These are phyloP conservation scores for Podarcis cretensis DNA, from an alignment of 2,113 vertebrate species.

Conservation along the genomic window DNA sequence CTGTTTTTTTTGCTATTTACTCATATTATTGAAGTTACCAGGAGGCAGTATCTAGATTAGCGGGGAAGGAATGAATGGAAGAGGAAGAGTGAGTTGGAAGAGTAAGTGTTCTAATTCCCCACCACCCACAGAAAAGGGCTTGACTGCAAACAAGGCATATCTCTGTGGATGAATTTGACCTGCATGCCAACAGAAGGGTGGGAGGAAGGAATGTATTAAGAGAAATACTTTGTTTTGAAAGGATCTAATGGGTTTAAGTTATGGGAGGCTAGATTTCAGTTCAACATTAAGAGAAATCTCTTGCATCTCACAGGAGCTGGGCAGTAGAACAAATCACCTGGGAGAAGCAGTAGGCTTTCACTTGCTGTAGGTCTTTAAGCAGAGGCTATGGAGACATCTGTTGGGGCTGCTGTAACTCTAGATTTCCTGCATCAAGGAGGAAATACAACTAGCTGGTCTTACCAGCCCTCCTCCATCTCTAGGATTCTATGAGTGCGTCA, in stretches of 20 bases:
- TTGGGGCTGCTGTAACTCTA: background rate
- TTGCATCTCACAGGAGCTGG: background rate
- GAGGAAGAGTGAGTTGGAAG: no score
- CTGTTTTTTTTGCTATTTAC: no score
- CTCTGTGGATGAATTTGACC: no score
- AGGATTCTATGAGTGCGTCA: no score
- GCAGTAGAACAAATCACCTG: background rate
- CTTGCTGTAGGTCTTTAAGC: background rate
- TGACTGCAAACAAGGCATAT: no score
- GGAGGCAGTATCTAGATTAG: no score
- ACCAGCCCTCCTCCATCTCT: background rate
- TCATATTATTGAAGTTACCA: no score
- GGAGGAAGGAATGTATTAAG: no score
- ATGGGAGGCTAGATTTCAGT: background rate
- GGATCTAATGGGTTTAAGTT: background rate
- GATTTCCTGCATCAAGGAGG: background rate
- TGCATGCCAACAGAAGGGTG: no score
- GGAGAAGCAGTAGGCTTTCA: background rate
- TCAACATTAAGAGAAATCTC: background rate
- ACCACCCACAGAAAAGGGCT: no score
- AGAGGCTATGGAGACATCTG: background rate
- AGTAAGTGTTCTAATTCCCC: no score
- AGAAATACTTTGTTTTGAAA: background rate
- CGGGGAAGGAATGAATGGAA: no score
- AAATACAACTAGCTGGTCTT: background rate